A percentile compares a stretch with the other conserved stretches of the same genome.
These are phyloP conservation scores for Thysanoteuthis rhombus DNA, from an alignment of 2,888 invertebrate genomes.

Conservation along the genomic window DNA sequence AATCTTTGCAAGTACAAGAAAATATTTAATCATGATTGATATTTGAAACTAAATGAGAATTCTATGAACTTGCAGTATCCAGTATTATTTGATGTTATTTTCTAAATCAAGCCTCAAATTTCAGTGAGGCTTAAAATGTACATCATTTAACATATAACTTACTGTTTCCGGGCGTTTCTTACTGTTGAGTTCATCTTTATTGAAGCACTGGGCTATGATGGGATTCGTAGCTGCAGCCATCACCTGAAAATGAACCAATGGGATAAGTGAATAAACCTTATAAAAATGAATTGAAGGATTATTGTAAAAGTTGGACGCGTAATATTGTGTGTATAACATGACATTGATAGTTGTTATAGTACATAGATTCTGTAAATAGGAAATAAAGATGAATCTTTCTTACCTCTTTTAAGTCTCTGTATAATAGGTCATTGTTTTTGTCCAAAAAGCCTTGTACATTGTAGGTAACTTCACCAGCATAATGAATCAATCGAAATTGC, in stretches of 20 bases:
- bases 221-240: conserved; percentile 79
- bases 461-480: conserved; percentile 93
- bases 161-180: conserved; percentile 84
- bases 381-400: background rate
- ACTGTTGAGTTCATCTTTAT: conserved; percentile 55
- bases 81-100: no score
- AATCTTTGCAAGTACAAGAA: no score
- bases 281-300: background rate
- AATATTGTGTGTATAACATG: no score
- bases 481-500: conserved; percentile 90
- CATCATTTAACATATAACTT: conserved; percentile 36
- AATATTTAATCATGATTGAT: no score
- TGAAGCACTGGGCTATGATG: conserved; percentile 71
- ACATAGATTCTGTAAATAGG: background rate
- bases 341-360: no score
- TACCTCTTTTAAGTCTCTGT: conserved; percentile 83
- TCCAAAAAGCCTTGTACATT: conserved; percentile 85
- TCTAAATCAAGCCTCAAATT: no score
- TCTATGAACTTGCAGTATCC: no score
- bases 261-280: background rate
- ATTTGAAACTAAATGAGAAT: no score
- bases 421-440: conserved; percentile 92
- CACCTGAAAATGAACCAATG: conserved; percentile 65
- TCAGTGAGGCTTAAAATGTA: no score
- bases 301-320: background rate